A percentile compares a stretch with the other conserved stretches of the same genome.
Evolutionary conservation across 2,888 invertebrate species (phyloP).

Genomic region (Salticus scenicus): DNA sequence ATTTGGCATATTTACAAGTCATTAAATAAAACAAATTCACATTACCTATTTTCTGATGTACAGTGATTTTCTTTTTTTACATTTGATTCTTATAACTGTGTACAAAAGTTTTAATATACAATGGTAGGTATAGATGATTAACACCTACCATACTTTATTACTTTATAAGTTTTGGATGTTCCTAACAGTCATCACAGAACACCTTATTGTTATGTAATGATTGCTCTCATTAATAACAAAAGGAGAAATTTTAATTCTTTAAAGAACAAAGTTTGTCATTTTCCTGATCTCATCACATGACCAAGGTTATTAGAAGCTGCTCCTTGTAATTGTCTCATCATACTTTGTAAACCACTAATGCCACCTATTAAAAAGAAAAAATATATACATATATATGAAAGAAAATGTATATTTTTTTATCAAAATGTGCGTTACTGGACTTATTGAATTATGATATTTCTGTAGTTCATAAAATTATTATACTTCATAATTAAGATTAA

Average conservation of each 20-base stretch:
- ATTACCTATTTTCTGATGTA: constrained; percentile 38
- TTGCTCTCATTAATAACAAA: constrained; percentile 16
- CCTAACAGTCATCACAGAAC: constrained; percentile 54
- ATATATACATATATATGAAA: background rate
- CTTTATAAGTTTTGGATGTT: constrained; percentile 21
- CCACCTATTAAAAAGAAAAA: constrained; percentile 82
- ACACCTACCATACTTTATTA: constrained; percentile 27
- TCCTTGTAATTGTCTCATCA: constrained; percentile 93
- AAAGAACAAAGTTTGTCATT: constrained; percentile 57
- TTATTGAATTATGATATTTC: background rate
- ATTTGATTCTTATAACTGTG: constrained; percentile 59
- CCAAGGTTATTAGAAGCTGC: constrained; percentile 74
- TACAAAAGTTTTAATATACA: constrained; percentile 61
- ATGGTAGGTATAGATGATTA: constrained; percentile 46
- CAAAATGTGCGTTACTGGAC: background rate
- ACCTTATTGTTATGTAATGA: constrained; percentile 34
- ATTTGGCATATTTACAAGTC: constrained; percentile 62
- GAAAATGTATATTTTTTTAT: background rate
- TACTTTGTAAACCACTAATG: constrained; percentile 95
- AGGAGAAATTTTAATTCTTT: constrained; percentile 15
- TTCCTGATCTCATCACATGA: constrained; percentile 73
- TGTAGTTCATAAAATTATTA: no score
- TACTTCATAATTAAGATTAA: no score
- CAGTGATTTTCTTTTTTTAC: constrained; percentile 50
- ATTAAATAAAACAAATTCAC: constrained; percentile 48